Evolutionary conservation across 2,888 invertebrate species (phyloP).

Genomic region (Limnephilus marmoratus): DNA sequence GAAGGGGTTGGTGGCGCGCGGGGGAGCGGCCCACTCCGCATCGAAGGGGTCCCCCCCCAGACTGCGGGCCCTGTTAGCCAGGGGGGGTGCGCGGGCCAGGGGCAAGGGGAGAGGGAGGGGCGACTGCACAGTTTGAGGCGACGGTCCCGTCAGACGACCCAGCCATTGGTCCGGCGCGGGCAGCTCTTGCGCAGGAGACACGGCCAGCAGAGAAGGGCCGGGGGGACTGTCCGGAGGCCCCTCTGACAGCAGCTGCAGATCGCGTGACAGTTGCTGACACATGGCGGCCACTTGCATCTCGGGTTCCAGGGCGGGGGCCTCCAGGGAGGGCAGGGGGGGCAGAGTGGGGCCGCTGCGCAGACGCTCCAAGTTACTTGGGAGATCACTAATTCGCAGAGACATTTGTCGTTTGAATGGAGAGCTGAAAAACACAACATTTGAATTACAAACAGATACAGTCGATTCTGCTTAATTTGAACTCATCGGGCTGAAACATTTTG

Average conservation of each 20-base stretch:
- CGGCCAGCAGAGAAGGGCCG: slow-evolving; percentile 67
- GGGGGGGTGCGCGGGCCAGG: slow-evolving; percentile 68
- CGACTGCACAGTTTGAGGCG: slow-evolving; percentile 69
- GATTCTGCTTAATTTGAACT: too few relatives aligned
- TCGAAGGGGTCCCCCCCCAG: slow-evolving; percentile 86
- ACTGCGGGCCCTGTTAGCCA: slow-evolving; percentile 75
- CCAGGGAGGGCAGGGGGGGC: slow-evolving; percentile 84
- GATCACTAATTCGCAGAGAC: slow-evolving; percentile 94
- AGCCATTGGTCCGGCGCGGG: slow-evolving; percentile 89
- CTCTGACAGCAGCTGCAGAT: slow-evolving; percentile 84
- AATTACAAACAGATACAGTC: background rate
- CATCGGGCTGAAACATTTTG: too few relatives aligned
- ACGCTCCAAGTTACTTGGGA: slow-evolving; percentile 96
- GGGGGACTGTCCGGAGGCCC: slow-evolving; percentile 69
- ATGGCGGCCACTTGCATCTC: slow-evolving; percentile 81
- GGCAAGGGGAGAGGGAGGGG: slow-evolving; percentile 68
- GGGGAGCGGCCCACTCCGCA: slow-evolving; percentile 87
- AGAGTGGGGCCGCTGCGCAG: slow-evolving; percentile 78
- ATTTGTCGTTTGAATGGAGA: slow-evolving; percentile 97
- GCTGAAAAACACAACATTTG: slow-evolving; percentile 75
- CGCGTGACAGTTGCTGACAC: slow-evolving; percentile 88
- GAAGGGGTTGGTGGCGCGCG: slow-evolving; percentile 80
- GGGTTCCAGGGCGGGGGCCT: slow-evolving; percentile 70
- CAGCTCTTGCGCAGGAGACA: slow-evolving; percentile 69
- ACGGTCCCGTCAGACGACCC: slow-evolving; percentile 82